These are phyloP conservation scores for Anastrepha obliqua DNA, from an alignment of 1,140 invertebrate species.

Conservation along the genomic window DNA sequence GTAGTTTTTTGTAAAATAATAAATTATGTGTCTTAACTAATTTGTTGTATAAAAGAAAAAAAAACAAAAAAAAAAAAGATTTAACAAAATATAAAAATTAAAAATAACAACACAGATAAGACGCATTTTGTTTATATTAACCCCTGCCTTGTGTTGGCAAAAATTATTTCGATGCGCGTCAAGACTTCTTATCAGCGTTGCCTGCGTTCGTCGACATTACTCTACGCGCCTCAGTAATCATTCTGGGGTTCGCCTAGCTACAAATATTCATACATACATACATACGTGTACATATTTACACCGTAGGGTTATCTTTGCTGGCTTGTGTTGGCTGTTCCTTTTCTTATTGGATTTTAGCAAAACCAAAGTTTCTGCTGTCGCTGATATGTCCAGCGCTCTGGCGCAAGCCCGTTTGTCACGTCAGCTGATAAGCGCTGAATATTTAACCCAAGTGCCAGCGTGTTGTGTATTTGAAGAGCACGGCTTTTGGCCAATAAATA, in stretches of 20 bases:
- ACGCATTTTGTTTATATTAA: constrained; percentile 29
- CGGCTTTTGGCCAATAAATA: constrained; percentile 16
- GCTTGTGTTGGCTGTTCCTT: constrained; percentile 20
- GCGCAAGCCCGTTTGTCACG: background rate
- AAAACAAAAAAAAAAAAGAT: background rate
- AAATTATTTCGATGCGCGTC: background rate
- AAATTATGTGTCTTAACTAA: constrained; percentile 8
- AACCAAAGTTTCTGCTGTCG: background rate
- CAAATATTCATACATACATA: background rate
- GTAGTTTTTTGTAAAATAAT: constrained; percentile 12
- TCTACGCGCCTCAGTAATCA: background rate
- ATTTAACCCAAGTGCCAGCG: constrained; percentile 26
- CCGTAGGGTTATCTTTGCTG: background rate
- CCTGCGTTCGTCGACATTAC: background rate
- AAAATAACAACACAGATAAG: constrained; percentile 1
- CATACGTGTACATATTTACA: background rate
- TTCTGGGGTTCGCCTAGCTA: background rate
- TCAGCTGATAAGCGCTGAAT: constrained; percentile 22
- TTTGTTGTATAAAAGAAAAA: background rate
- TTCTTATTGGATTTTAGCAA: background rate
- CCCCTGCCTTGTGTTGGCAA: background rate
- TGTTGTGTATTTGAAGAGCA: background rate
- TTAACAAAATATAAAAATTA: background rate
- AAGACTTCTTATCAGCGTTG: constrained; percentile 2
- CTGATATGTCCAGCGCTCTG: background rate